phyloP scores from a whole-genome alignment of 1,140 invertebrate genomes.

The Hypsibius dujardini region DNA sequence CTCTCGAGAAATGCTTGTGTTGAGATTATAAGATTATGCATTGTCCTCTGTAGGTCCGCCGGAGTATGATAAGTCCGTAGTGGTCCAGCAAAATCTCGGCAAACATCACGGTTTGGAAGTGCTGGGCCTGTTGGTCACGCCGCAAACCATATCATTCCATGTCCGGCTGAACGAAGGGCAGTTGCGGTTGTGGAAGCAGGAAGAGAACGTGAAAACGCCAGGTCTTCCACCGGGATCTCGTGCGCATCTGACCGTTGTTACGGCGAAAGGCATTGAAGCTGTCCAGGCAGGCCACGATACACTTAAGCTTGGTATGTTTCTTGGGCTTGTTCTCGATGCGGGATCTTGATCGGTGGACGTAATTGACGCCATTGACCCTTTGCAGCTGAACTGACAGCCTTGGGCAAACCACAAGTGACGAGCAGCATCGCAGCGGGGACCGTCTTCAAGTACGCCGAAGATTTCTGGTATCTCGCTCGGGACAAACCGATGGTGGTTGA shows the following conservation, averaged over 20 bases:
- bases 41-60: not conserved
- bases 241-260: not conserved
- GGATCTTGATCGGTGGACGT: too few relatives aligned
- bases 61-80: not conserved
- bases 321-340: too few relatives aligned
- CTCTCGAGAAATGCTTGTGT: not conserved
- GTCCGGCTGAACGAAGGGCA: not conserved
- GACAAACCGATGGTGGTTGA: too few relatives aligned
- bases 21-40: not conserved
- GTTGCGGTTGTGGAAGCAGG: slow-evolving; percentile 5
- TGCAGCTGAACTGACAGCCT: too few relatives aligned
- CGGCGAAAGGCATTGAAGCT: slow-evolving; percentile 6
- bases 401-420: too few relatives aligned
- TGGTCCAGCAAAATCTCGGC: not conserved
- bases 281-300: slow-evolving; percentile 9
- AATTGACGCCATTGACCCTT: too few relatives aligned
- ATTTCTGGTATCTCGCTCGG: slow-evolving; percentile 17
- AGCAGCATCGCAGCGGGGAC: too few relatives aligned
- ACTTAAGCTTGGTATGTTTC: not conserved
- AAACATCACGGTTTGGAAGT: not conserved
- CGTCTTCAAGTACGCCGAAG: not conserved
- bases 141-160: slow-evolving; percentile 10
- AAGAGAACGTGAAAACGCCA: not conserved
- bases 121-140: not conserved
- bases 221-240: not conserved